Evolutionary conservation across 30 jellyfish, hydroid and myxozoan species (phyloP), one percentile per base, ranked within the genome.

Genomic region (Sanderia malayensis): DNA sequence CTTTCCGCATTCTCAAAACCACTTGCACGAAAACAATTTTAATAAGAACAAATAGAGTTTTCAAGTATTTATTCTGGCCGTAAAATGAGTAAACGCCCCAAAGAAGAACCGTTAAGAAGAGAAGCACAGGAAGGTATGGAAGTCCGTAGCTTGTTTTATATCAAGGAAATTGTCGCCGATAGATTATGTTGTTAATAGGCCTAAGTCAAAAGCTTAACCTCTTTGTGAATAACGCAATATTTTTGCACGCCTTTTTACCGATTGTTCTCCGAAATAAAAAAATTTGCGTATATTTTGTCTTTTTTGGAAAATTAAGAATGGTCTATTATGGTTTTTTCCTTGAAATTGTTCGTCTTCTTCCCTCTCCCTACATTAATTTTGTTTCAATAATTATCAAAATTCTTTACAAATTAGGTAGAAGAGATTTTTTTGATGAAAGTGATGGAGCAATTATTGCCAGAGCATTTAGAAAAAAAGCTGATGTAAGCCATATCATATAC

Each of bases 341-440:
- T 37, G 52, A 37, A 37, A 37, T 37, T 4, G 52, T 4, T 4
- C 10, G 52, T 37, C 13, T 13, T 37, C 6, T 37, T 13, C 13
- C n/a, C n/a, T n/a, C n/a, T n/a, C n/a, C n/a, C n/a, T n/a, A n/a
- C n/a, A n/a, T n/a, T n/a, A n/a, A n/a, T n/a, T n/a, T n/a, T n/a
- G n/a, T n/a, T n/a, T n/a, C n/a, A n/a, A n/a, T 4, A 13, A 37
- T 37, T 37, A 4, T 37, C 52, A 37, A 37, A 37, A 4, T 37
- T 6, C 13, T 37, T 37, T 37, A 13, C 13, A 37, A 37, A 37
- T 15, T 49, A 74, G 86, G 77, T 11, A 37, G 30, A 18, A 59
- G 86, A 59, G 86, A 74, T 33, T 74, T 74, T 44, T 58, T 74
- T 22, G 86, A 74, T 31, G 86, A 61, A 61, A 61, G 78, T 0